Evolutionary conservation across 2,797 vertebrate species (phyloP), one percentile per base, ranked within the genome.

Genomic region (Pteropus rufus): DNA sequence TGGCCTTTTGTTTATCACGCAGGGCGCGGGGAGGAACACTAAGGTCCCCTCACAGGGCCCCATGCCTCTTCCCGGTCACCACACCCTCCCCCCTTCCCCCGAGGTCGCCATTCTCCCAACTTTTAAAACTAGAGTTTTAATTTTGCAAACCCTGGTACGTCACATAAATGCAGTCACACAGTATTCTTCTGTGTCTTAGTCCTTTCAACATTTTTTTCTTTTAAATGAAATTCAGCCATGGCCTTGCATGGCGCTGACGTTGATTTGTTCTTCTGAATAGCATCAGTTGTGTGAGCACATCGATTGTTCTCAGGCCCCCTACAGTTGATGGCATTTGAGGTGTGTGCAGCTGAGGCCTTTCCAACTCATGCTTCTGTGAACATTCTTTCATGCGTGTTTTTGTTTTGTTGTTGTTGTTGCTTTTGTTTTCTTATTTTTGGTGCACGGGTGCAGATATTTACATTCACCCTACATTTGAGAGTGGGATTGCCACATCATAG

Each of bases 401-500:
- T 49, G 2, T 44, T 49, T 49, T 36, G 36, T 36, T 36, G 36
- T 49, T 44, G 41, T 46, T 4, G 36, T 16, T 49, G 49, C 5
- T 49, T 49, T 49, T 49, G 15, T 49, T 18, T 49, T 18, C 4
- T 49, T 41, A 52, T 46, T 46, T 79, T 73, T 18, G 34, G 29
- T 12, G 36, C 21, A 41, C 6, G 41, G 1, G 29, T 83, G 56
- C 18, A 67, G 87, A 34, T 24, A 19, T 46, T 85, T 31, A 44
- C 16, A 2, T 52, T 36, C 49, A 26, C 44, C 46, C 0, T 19
- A n/a, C 1, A 4, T 6, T 10, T 65, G 0, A 15, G 31, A 15
- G 16, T 39, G 34, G 24, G 34, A 11, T 56, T 34, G 10, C 67
- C 29, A 0, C 4, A 4, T 49, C 7, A 16, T 0, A n/a, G 21